A percentile compares a stretch with the other conserved stretches of the same genome.
Conservation (phyloP, 2,888 invertebrate genomes). For the Stomorhina lunata region DNA sequence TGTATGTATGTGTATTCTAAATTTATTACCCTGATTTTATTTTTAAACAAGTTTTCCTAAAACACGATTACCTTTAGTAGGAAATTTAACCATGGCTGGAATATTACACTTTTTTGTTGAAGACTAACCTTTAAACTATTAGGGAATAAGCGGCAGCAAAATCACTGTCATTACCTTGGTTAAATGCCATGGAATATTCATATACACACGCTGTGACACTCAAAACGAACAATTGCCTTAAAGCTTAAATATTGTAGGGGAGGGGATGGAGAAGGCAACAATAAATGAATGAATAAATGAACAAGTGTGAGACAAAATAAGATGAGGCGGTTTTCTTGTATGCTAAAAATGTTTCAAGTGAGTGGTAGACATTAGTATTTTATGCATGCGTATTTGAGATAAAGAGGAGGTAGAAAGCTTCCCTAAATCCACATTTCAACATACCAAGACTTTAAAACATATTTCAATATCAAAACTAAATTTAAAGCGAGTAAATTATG, state of each 20-base stretch:
- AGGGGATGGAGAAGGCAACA: background rate
- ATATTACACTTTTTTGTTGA: background rate
- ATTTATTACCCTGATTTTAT: background rate
- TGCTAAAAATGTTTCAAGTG: too few species aligned
- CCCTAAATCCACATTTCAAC: too few species aligned
- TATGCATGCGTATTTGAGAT: too few species aligned
- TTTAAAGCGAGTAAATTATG: too few species aligned
- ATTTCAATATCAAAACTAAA: too few species aligned
- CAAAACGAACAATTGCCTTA: constrained; percentile 26
- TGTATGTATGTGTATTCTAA: background rate
- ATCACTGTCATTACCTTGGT: constrained; percentile 62
- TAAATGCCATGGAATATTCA: constrained; percentile 55
- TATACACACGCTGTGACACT: background rate
- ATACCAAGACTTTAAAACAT: too few species aligned
- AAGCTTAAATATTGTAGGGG: constrained; percentile 24
- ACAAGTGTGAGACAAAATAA: background rate
- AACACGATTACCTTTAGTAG: constrained; percentile 13
- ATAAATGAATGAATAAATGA: background rate
- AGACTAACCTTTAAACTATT: constrained; percentile 36
- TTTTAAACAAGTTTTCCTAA: background rate
- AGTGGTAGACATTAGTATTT: too few species aligned
- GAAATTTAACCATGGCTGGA: constrained; percentile 18
- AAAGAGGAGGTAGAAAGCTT: too few species aligned
- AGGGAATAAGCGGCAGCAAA: constrained; percentile 32
- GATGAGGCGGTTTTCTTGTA: background rate